phyloP scores from a whole-genome alignment of 2,888 invertebrate species.

The Napeogenes inachia region DNA sequence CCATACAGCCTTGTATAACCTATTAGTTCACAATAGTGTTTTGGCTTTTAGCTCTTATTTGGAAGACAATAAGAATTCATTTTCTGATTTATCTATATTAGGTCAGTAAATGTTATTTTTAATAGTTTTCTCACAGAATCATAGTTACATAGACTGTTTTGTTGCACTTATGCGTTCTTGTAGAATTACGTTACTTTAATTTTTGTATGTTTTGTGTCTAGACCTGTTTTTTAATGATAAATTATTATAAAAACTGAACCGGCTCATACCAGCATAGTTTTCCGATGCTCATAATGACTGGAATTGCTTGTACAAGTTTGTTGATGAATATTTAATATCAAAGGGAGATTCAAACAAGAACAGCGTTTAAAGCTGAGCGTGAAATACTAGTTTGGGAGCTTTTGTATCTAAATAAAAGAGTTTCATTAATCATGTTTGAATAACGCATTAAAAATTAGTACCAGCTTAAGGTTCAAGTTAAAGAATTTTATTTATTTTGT shows the following conservation, averaged over 20 bases:
- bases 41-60: constrained; percentile 12
- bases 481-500: no score
- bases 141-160: no score
- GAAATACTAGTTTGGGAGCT: constrained; percentile 53
- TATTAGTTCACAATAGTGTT: constrained; percentile 5
- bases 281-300: not conserved
- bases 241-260: not conserved
- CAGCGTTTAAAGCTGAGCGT: constrained; percentile 43
- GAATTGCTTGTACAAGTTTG: not conserved
- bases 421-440: constrained; percentile 51
- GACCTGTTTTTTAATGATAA: no score
- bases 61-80: not conserved
- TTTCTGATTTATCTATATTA: not conserved
- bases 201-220: no score
- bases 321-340: constrained; percentile 32
- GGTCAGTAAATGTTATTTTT: no score
- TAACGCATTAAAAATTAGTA: constrained; percentile 3
- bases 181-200: no score
- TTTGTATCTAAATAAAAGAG: constrained; percentile 40
- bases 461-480: not conserved
- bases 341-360: constrained; percentile 20
- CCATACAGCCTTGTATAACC: no score
- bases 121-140: no score
- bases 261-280: not conserved
- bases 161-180: no score